Base-by-base conservation (phyloP, 2,113 vertebrate genomes). In the Tiliqua scincoides region DNA sequence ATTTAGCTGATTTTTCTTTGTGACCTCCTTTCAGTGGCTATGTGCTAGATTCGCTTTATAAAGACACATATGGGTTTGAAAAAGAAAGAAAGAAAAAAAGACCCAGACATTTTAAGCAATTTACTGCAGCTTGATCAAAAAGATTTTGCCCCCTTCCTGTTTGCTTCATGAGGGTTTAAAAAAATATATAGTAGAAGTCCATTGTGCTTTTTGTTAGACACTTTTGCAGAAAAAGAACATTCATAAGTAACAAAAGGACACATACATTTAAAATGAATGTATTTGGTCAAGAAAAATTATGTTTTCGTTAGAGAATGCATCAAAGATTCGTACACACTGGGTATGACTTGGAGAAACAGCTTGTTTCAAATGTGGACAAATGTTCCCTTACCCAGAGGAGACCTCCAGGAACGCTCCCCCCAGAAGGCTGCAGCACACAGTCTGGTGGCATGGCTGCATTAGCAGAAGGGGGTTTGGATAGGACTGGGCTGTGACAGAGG, bases 61-160 rank as follows among this genome's bases (percentile, higher is more conserved):
- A 30, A 62, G 79, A 84, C 88, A 71, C 79, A 92, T 90, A 81
- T 83, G 89, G 88, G 82, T 84, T 76, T 92, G 32, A 91, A 27
- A 93, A 81, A 92, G 90, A 72, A 89, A 79, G 88, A 88, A 78
- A 87, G 85, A 88, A 90, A 2, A 43, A 87, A 87, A 89, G n/a
- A n/a, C n/a, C n/a, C 77, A 61, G 79, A 86, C 54, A 62, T 89
- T 83, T 89, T 92, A 92, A 91, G 94, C 93, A 88, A 86, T 92
- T 95, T 91, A 93, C 87, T 86, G 35, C 59, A 84, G 71, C 82
- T 81, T 93, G 82, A 93, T 94, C 87, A 93, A 93, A 91, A 91
- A 88, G 85, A 52, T 67, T 21, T 89, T 93, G 79, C 79, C 85
- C 78, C 35, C 52, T 86, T 88, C 37, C 65, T 88, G 68, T 76